Base-by-base conservation (phyloP, 2,888 invertebrate genomes). In the Slavum lentiscoides region DNA sequence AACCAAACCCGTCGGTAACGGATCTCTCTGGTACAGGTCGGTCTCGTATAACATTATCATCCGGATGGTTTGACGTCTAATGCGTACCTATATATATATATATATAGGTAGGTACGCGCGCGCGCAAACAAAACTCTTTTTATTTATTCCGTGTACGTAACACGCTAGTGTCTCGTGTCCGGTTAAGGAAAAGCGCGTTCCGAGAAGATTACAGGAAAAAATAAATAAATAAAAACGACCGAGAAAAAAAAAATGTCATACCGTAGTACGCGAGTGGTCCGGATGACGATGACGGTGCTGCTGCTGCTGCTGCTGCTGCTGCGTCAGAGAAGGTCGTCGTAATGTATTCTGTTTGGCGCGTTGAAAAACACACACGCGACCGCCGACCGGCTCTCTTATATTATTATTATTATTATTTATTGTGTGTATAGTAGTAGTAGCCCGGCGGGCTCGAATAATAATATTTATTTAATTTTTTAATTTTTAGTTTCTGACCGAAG, bases 111-210 rank as follows among this genome's bases (percentile, higher is more conserved):
- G 1, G 8, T 59, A 21, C n/a, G 21, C n/a, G 7, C n/a, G n/a
- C 21, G n/a, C 43, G 62, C 77, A 70, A 77, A 77, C 77, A 70
- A 69, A 69, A 77, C 77, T 77, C 59, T 69, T 69, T 77, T 62
- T 80, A 80, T 80, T 80, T 72, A 80, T 80, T 80, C 80, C 53
- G 72, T 30, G 72, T 72, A 72, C 80, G 80, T 80, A 80, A 70
- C 58, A 72, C 55, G 55, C 21, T 30, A n/a, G 30, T 30, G 30
- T 30, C 30, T 30, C 30, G 30, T 30, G 80, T 80, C 80, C 80
- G 70, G 80, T 80, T 80, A 80, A 80, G 80, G 80, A 80, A 80
- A 80, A 80, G 80, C 64, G 80, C 80, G 64, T 80, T 80, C 80
- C n/a, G 72, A 80, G 80, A 80, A 80, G 70, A 77, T 53, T 17